These are phyloP conservation scores for Stenolophus ochropezus DNA, from an alignment of 2,888 invertebrate genomes.

Conservation along the genomic window DNA sequence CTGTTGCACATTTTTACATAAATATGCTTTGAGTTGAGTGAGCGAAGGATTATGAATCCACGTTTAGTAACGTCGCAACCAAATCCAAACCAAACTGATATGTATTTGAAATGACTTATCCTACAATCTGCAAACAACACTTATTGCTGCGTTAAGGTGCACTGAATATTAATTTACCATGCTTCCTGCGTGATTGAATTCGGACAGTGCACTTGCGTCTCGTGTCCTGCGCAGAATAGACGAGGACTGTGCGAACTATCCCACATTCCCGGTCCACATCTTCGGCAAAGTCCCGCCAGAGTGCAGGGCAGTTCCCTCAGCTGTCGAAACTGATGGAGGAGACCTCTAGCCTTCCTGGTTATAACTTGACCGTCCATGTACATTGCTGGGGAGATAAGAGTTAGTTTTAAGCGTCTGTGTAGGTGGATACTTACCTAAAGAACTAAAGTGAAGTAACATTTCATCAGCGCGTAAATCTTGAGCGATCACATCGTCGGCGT, in stretches of 20 bases:
- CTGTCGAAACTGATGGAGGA: conserved; percentile 93
- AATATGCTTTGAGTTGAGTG: too few species aligned
- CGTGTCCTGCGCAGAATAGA: conserved; percentile 87
- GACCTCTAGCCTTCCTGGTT: conserved; percentile 91
- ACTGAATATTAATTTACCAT: conserved; percentile 53
- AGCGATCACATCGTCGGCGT: conserved; percentile 93
- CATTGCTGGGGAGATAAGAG: conserved; percentile 81
- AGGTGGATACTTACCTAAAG: conserved; percentile 82
- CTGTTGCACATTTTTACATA: too few species aligned
- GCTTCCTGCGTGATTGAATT: conserved; percentile 65
- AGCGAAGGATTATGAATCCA: too few species aligned
- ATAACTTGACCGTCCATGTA: conserved; percentile 97
- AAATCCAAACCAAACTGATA: too few species aligned
- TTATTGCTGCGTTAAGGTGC: conserved; percentile 47
- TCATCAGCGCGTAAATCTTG: conserved; percentile 95
- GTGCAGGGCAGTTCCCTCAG: conserved; percentile 92
- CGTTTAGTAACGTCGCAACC: too few species aligned
- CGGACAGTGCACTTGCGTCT: conserved; percentile 76
- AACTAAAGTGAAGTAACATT: conserved; percentile 95
- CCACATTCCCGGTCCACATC: conserved; percentile 96
- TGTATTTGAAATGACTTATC: too few species aligned
- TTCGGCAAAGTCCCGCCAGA: conserved; percentile 88
- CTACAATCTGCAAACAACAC: conserved; percentile 34
- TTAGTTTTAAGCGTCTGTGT: too few species aligned
- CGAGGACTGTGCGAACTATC: conserved; percentile 93